These are phyloP conservation scores for Theristicus caerulescens DNA, from an alignment of 2,113 vertebrate species.

Conservation along the genomic window DNA sequence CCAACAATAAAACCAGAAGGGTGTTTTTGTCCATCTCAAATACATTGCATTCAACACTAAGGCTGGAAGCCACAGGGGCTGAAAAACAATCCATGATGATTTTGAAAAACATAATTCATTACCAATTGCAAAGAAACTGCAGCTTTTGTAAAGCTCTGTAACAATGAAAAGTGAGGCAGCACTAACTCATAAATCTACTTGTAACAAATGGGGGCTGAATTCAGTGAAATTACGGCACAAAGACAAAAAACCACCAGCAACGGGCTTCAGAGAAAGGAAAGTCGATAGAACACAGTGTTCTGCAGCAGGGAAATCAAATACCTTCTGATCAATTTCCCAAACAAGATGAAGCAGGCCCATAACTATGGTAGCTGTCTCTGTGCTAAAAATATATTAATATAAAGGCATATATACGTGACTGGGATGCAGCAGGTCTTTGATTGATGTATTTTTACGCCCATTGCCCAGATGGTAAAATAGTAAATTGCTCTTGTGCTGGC, in stretches of 20 bases:
- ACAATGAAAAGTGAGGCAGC: neutral
- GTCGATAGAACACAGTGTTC: neutral
- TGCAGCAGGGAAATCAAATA: neutral
- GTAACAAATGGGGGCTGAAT: neutral
- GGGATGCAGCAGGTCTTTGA: neutral
- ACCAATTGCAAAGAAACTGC: conserved; percentile 16
- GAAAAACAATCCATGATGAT: neutral
- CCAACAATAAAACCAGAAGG: neutral
- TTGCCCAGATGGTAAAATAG: neutral
- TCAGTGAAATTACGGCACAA: neutral
- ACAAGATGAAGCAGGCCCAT: neutral
- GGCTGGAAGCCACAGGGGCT: neutral
- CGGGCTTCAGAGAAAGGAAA: neutral
- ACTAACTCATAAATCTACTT: neutral
- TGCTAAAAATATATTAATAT: neutral
- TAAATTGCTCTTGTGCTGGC: neutral
- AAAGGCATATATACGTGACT: neutral
- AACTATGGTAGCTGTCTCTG: neutral
- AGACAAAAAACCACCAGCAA: neutral
- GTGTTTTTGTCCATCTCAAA: neutral
- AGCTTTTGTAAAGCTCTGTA: neutral
- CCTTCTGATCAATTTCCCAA: conserved; percentile 7
- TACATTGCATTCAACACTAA: neutral
- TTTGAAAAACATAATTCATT: conserved; percentile 18
- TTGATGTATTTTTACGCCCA: neutral